Percentiles rank a stretch among this genome's conserved stretches.
phyloP scores from a whole-genome alignment of 2,113 vertebrate species.

The Abramis brama region DNA sequence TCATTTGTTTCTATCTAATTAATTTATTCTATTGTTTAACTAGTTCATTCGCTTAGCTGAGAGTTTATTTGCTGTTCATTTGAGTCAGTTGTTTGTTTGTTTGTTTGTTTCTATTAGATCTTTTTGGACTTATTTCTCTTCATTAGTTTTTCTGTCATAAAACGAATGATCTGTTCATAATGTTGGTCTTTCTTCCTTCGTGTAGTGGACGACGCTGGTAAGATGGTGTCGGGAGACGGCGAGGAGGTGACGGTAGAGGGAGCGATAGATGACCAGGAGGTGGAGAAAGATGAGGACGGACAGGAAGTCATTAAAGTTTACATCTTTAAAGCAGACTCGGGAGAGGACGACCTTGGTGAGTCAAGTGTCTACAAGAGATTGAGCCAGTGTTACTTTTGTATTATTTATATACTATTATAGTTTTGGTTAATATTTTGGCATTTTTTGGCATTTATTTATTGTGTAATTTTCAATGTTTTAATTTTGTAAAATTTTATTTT shows the following conservation, averaged over 20 bases:
- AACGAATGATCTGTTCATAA: background rate
- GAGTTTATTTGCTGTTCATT: too few relatives aligned
- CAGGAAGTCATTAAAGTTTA: conserved; percentile 99
- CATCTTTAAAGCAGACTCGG: conserved; percentile 98
- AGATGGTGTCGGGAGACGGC: conserved; percentile 93
- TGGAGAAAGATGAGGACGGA: conserved; percentile 93
- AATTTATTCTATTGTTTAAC: too few relatives aligned
- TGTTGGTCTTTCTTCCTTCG: background rate
- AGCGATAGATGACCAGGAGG: conserved; percentile 82
- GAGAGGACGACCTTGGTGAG: conserved; percentile 96
- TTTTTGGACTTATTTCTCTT: background rate
- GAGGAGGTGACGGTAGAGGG: conserved; percentile 90
- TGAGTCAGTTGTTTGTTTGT: too few relatives aligned
- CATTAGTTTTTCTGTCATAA: background rate
- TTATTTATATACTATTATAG: background rate
- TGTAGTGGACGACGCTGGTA: conserved; percentile 82
- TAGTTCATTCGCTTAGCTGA: too few relatives aligned
- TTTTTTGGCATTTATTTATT: background rate
- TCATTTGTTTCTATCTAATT: background rate
- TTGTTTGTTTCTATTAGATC: too few relatives aligned
- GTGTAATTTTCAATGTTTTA: background rate
- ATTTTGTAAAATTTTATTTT: background rate
- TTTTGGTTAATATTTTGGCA: background rate
- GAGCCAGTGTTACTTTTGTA: background rate
- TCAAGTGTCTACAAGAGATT: background rate